A percentile compares a stretch with the other conserved stretches of the same genome.
phyloP scores from a whole-genome alignment of 30 jellyfish, hydroid and myxozoan genomes.

The Chrysaora quinquecirrha region DNA sequence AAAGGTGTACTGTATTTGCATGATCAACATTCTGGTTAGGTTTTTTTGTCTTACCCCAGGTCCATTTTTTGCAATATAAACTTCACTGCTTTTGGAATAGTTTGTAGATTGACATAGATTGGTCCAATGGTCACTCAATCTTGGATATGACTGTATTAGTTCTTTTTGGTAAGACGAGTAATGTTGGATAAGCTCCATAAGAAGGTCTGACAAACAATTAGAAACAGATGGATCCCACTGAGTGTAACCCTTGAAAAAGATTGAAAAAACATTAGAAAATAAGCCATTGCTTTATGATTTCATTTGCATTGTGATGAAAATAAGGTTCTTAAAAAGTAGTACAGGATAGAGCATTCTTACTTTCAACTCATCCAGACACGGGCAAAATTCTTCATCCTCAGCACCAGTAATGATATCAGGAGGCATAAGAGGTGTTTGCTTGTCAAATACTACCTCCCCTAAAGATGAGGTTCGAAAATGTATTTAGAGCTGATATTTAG shows the following conservation, averaged over 20 bases:
- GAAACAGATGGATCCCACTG: slow-evolving; percentile 55
- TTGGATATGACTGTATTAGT: slow-evolving; percentile 23
- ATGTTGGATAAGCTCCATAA: slow-evolving; percentile 13
- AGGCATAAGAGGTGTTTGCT: slow-evolving; percentile 30
- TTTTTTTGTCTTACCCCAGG: slow-evolving; percentile 46
- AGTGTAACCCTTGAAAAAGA: slow-evolving; percentile 57
- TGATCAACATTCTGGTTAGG: too few relatives aligned
- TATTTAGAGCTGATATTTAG: background rate
- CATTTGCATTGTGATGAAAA: background rate
- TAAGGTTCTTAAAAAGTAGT: too few relatives aligned
- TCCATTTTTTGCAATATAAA: slow-evolving; percentile 21
- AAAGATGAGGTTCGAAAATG: background rate
- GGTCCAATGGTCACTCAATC: slow-evolving; percentile 56
- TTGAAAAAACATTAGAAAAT: slow-evolving; percentile 4
- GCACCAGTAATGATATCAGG: slow-evolving; percentile 68
- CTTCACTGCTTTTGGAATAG: slow-evolving; percentile 44
- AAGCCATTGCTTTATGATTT: background rate
- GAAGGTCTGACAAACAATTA: slow-evolving; percentile 31
- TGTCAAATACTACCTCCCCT: slow-evolving; percentile 67
- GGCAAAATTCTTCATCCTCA: slow-evolving; percentile 55
- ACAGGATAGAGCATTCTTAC: too few relatives aligned
- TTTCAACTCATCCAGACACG: slow-evolving; percentile 18
- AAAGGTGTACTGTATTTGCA: too few relatives aligned
- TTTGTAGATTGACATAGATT: slow-evolving; percentile 38
- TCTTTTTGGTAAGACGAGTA: slow-evolving; percentile 27